Percentiles rank a stretch among this genome's conserved stretches.
These are phyloP conservation scores for Acronicta leporina DNA, from an alignment of 2,888 invertebrate species.

Conservation along the genomic window DNA sequence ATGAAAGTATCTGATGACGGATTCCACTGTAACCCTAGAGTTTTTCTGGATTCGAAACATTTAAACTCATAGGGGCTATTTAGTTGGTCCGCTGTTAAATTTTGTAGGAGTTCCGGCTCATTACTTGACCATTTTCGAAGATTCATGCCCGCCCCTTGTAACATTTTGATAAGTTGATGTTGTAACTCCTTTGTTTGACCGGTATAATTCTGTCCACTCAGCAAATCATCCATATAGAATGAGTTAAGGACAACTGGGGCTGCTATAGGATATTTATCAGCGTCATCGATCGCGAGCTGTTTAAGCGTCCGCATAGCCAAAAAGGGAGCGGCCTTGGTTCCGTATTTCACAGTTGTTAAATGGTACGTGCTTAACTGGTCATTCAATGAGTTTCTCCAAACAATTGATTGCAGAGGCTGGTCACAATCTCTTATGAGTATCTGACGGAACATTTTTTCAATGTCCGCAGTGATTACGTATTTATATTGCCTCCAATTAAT, in stretches of 20 bases:
- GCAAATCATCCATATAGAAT: neutral
- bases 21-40: neutral
- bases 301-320: constrained; percentile 1
- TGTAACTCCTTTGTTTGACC: neutral
- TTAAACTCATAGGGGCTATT: neutral
- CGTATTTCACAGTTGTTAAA: neutral
- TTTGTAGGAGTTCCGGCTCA: neutral
- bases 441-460: constrained; percentile 1
- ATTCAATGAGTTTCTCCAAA: neutral
- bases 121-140: neutral
- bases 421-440: neutral
- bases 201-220: neutral
- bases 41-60: neutral
- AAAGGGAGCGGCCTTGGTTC: neutral
- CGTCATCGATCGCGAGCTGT: neutral
- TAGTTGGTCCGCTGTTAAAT: neutral
- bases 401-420: neutral
- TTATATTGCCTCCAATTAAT: neutral
- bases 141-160: neutral
- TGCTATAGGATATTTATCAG: neutral
- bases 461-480: constrained; percentile 1
- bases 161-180: neutral
- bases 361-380: neutral
- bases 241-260: neutral
- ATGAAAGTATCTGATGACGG: neutral